phyloP scores from a whole-genome alignment of 1,140 invertebrate species.

The Drosophila nigromelanica region DNA sequence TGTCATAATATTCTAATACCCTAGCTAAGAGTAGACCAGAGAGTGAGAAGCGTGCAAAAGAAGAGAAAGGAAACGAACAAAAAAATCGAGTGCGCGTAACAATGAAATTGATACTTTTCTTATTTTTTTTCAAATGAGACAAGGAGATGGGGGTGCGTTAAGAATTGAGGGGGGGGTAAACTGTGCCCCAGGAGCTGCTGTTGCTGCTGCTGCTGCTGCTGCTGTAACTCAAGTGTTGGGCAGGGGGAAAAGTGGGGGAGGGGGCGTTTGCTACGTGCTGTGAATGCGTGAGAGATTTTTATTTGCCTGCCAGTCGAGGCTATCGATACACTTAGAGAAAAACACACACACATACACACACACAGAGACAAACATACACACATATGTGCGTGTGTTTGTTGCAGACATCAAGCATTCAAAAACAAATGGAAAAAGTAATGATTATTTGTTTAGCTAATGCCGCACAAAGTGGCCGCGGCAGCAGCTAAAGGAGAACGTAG shows the following conservation, averaged over 20 bases:
- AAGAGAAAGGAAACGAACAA: constrained; percentile 9
- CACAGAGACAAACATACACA: background rate
- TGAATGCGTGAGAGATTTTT: constrained; percentile 81
- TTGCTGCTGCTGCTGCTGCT: constrained; percentile 40
- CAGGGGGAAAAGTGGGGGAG: constrained; percentile 7
- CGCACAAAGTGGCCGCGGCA: constrained; percentile 73
- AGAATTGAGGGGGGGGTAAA: constrained; percentile 21
- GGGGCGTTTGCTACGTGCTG: constrained; percentile 70
- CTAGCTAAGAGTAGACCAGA: constrained; percentile 23
- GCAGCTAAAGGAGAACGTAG: background rate
- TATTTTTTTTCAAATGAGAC: constrained; percentile 60
- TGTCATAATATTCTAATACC: constrained; percentile 35
- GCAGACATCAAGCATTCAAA: constrained; percentile 61
- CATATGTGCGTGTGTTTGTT: constrained; percentile 19
- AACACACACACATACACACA: constrained; percentile 10
- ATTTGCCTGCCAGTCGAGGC: constrained; percentile 64
- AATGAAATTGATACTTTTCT: constrained; percentile 79
- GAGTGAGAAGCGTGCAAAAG: constrained; percentile 2
- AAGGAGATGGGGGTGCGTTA: constrained; percentile 3
- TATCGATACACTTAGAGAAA: constrained; percentile 65
- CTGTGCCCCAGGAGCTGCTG: constrained; percentile 64
- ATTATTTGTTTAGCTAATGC: constrained; percentile 82
- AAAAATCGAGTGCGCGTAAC: constrained; percentile 78
- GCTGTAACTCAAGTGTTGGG: constrained; percentile 56
- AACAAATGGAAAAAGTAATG: constrained; percentile 82